phyloP scores from a whole-genome alignment of 1,140 invertebrate species.

The Chrysopa pallens region DNA sequence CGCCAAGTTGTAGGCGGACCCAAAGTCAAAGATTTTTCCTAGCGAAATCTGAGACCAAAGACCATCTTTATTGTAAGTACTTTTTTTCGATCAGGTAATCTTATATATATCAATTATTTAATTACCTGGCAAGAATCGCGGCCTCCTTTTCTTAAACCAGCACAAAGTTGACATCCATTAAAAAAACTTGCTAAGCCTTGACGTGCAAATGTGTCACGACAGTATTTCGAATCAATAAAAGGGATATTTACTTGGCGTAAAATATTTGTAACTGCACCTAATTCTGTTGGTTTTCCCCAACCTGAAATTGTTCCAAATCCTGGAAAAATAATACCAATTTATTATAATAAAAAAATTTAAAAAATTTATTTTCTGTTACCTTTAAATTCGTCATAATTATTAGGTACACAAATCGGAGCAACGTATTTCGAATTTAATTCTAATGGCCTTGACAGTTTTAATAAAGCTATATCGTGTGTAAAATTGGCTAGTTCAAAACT shows the following conservation, averaged over 20 bases:
- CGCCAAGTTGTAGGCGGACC: too few species aligned
- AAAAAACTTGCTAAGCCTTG: conserved; percentile 6
- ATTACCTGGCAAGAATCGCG: conserved; percentile 13
- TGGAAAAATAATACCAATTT: too few species aligned
- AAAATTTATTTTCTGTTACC: conserved; percentile 1
- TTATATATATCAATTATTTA: too few species aligned
- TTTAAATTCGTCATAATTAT: conserved; percentile 4
- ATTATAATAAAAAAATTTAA: too few species aligned
- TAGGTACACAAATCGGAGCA: conserved; percentile 8
- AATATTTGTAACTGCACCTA: conserved; percentile 3
- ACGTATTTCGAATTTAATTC: not conserved
- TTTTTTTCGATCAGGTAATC: too few species aligned
- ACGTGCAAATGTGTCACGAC: conserved; percentile 6
- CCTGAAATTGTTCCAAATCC: conserved; percentile 5
- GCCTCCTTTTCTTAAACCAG: conserved; percentile 6
- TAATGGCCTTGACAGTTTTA: conserved; percentile 6
- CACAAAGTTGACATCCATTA: conserved; percentile 9
- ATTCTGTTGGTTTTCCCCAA: conserved; percentile 8
- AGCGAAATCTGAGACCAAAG: too few species aligned
- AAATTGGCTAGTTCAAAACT: conserved; percentile 8
- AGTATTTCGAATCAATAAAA: conserved; percentile 6
- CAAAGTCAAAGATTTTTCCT: too few species aligned
- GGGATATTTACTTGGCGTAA: conserved; percentile 7
- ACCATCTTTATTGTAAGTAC: too few species aligned
- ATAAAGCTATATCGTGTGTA: conserved; percentile 8